Conservation (phyloP, 2,113 vertebrate species). For the Gobiocypris rarus region DNA sequence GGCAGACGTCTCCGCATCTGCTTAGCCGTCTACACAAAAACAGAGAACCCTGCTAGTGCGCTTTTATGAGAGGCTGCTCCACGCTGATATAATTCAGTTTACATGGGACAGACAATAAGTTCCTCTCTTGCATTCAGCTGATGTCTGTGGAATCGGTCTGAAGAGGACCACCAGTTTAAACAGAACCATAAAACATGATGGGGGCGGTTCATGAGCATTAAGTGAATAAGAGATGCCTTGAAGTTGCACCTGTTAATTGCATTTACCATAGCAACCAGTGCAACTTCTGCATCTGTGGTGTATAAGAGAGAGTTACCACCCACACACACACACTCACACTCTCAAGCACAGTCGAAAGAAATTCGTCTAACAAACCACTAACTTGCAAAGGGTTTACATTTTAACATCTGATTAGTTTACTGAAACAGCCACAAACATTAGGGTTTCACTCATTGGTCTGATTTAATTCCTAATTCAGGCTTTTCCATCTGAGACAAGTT, state of each 20-base stretch:
- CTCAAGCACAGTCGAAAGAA: not conserved
- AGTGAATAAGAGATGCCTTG: conserved; percentile 27
- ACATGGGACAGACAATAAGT: conserved; percentile 22
- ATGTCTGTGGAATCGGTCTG: conserved; percentile 2
- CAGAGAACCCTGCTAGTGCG: not conserved
- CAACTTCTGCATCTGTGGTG: conserved; percentile 43
- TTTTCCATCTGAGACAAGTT: not conserved
- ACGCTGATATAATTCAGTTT: conserved; percentile 35
- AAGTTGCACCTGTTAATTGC: conserved; percentile 54
- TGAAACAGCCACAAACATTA: not conserved
- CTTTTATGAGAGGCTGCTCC: conserved; percentile 23
- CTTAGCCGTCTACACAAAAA: conserved; percentile 34
- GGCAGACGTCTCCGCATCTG: conserved; percentile 33
- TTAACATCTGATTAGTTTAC: not conserved
- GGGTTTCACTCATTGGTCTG: not conserved
- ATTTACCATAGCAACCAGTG: conserved; percentile 47
- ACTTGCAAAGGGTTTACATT: not conserved
- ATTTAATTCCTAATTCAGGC: not conserved
- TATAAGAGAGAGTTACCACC: conserved; percentile 35
- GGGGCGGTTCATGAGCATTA: conserved; percentile 21
- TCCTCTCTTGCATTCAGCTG: conserved; percentile 8
- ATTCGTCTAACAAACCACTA: not conserved
- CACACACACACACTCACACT: conserved; percentile 24
- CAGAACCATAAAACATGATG: conserved; percentile 5
- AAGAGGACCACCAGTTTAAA: conserved; percentile 33